A percentile compares a stretch with the other conserved stretches of the same genome.
These are phyloP conservation scores for Dicrurus megarhynchus DNA, from an alignment of 2,113 vertebrate genomes.

Conservation along the genomic window DNA sequence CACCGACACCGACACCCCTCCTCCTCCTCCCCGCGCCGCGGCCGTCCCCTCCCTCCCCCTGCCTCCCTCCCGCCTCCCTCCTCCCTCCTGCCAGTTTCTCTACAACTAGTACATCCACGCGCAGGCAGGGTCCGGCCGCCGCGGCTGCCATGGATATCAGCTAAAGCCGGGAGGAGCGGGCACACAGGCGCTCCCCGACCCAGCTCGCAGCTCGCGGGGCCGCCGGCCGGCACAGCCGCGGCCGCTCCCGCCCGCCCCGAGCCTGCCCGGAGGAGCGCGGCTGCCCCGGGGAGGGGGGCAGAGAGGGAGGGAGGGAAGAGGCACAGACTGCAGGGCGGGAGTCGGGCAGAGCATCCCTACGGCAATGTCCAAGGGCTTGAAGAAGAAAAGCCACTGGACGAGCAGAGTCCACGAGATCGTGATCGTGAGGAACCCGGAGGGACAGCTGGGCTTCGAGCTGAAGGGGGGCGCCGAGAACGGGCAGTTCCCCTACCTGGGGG, in stretches of 20 bases:
- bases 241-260: neutral
- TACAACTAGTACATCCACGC: constrained; percentile 69
- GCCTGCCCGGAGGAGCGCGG: constrained; percentile 38
- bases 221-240: neutral
- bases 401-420: constrained; percentile 93
- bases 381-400: constrained; percentile 97
- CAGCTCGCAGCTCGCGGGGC: constrained; percentile 23
- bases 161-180: constrained; percentile 54
- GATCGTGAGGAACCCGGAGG: constrained; percentile 83
- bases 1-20: constrained; percentile 8
- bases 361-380: constrained; percentile 95
- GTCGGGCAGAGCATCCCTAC: constrained; percentile 63
- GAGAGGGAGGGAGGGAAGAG: neutral
- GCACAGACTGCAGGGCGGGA: constrained; percentile 6
- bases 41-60: constrained; percentile 9
- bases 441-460: constrained; percentile 88
- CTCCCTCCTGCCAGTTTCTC: constrained; percentile 61
- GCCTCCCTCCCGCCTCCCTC: neutral
- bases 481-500: constrained; percentile 91
- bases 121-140: constrained; percentile 39
- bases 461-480: constrained; percentile 93
- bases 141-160: constrained; percentile 75
- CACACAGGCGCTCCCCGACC: neutral
- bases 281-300: neutral
- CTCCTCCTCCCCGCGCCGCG: constrained; percentile 7